phyloP scores from a whole-genome alignment of 2,797 vertebrate species.

The Halcyon leucocephala region DNA sequence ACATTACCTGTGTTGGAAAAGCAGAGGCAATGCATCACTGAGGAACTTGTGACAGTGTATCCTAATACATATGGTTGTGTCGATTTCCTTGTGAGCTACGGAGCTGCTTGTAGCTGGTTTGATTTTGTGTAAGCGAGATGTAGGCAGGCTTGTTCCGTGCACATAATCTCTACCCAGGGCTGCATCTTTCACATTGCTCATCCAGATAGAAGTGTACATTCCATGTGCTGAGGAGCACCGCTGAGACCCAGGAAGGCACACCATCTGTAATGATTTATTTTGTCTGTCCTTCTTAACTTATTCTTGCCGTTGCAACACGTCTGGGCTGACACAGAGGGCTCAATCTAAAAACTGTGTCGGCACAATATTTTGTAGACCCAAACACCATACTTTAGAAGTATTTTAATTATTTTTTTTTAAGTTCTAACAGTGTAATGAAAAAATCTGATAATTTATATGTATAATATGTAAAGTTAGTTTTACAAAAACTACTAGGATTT shows the following conservation, averaged over 20 bases:
- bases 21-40: conserved; percentile 48
- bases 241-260: conserved; percentile 39
- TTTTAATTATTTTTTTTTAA: conserved; percentile 75
- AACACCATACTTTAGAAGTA: conserved; percentile 67
- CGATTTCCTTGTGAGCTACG: conserved; percentile 70
- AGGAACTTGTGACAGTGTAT: conserved; percentile 70
- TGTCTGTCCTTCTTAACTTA: conserved; percentile 69
- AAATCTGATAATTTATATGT: conserved; percentile 82
- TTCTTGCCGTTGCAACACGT: conserved; percentile 54
- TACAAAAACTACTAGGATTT: conserved; percentile 71
- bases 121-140: conserved; percentile 64
- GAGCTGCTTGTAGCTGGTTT: conserved; percentile 69
- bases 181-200: conserved; percentile 59
- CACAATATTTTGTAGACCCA: conserved; percentile 55
- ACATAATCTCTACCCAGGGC: conserved; percentile 28
- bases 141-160: conserved; percentile 53
- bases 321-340: conserved; percentile 64
- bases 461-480: conserved; percentile 82
- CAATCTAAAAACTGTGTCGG: conserved; percentile 45
- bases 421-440: conserved; percentile 70
- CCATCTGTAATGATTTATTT: conserved; percentile 21
- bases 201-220: conserved; percentile 48
- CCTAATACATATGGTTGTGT: conserved; percentile 71
- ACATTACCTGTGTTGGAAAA: conserved; percentile 47
- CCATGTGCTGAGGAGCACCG: conserved; percentile 67